Percentiles rank a stretch among this genome's conserved stretches.
Conservation (phyloP, 2,888 invertebrate genomes). For the Steinernema hermaphroditum region DNA sequence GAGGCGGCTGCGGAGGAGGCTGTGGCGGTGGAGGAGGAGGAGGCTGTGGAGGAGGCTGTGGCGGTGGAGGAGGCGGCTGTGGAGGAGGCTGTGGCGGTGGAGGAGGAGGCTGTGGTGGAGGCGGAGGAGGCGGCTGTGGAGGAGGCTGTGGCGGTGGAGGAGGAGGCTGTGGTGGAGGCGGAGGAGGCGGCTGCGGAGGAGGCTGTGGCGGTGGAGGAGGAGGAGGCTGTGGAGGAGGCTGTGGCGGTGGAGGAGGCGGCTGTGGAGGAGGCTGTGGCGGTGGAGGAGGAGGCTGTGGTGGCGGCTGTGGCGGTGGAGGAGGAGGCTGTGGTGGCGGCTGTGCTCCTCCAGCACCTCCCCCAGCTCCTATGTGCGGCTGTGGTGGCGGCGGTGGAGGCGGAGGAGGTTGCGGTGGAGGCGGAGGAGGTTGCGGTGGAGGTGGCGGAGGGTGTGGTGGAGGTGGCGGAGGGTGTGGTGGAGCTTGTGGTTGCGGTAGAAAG, state of each 20-base stretch:
- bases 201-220: conserved; percentile 3
- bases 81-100: too few relatives aligned
- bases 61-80: too few relatives aligned
- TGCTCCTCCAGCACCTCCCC: too few relatives aligned
- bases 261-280: too few relatives aligned
- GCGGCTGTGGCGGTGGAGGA: too few relatives aligned
- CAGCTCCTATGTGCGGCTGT: neutral
- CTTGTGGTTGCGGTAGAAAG: neutral
- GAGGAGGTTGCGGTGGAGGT: neutral
- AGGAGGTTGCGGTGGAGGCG: neutral
- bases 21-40: too few relatives aligned
- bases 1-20: neutral
- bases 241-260: too few relatives aligned
- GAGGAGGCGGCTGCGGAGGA: neutral
- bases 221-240: neutral
- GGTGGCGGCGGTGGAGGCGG: too few relatives aligned
- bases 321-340: too few relatives aligned
- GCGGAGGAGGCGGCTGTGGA: neutral
- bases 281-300: too few relatives aligned
- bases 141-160: neutral
- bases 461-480: conserved; percentile 6
- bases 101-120: too few relatives aligned
- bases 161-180: neutral
- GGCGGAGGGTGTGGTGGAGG: neutral
- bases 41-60: too few relatives aligned